Conservation (phyloP, 2,888 invertebrate genomes). For the Drosophila leonis region DNA sequence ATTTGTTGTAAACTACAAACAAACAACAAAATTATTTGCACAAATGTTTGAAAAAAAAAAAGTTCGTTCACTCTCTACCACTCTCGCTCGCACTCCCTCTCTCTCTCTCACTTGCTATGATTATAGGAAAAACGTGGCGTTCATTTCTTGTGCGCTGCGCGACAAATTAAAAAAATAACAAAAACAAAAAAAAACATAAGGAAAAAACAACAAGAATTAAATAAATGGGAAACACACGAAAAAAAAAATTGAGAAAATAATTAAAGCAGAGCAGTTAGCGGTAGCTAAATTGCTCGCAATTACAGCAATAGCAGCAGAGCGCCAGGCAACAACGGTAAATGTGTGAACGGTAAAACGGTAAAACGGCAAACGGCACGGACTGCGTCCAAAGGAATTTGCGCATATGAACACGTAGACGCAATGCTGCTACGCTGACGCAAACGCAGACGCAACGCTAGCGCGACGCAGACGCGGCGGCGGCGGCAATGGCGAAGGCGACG, state of each 20-base stretch:
- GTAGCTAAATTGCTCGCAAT: constrained; percentile 23
- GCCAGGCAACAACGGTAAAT: constrained; percentile 30
- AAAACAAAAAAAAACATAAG: background rate
- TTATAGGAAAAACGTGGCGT: constrained; percentile 65
- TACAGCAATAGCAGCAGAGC: constrained; percentile 21
- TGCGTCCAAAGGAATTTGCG: constrained; percentile 66
- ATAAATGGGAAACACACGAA: constrained; percentile 32
- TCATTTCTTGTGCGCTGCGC: constrained; percentile 59
- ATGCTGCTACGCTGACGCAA: constrained; percentile 38
- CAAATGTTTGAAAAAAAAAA: constrained; percentile 30
- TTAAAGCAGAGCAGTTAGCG: constrained; percentile 17
- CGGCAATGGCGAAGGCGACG: constrained; percentile 30
- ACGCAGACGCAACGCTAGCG: constrained; percentile 15
- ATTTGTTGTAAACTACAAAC: constrained; percentile 36
- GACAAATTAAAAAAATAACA: constrained; percentile 3
- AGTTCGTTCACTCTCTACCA: constrained; percentile 19
- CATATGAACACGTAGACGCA: constrained; percentile 73
- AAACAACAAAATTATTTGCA: constrained; percentile 34
- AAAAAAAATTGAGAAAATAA: constrained; percentile 39
- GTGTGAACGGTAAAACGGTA: constrained; percentile 29
- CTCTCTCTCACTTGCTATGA: constrained; percentile 29
- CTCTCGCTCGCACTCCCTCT: background rate
- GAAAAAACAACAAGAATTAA: constrained; percentile 14
- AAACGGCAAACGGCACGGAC: constrained; percentile 63
- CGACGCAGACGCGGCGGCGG: constrained; percentile 48